phyloP scores from a whole-genome alignment of 2,113 vertebrate genomes.

The Lasiurus cinereus region DNA sequence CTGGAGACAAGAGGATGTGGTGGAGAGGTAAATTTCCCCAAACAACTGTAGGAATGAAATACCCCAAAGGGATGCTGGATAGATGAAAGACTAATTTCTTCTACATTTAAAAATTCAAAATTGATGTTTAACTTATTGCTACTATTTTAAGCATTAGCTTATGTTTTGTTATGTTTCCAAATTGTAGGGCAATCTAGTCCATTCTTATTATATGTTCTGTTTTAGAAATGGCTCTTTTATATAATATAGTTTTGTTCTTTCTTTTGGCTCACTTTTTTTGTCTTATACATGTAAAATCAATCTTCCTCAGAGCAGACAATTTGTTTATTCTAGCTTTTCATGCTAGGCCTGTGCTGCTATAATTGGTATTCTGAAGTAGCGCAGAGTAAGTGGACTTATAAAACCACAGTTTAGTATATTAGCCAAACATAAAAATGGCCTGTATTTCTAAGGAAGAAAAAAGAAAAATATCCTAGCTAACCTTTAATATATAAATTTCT shows the following conservation, averaged over 20 bases:
- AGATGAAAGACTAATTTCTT: background rate
- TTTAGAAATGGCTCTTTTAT: constrained; percentile 25
- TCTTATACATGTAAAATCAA: constrained; percentile 38
- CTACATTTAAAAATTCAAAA: background rate
- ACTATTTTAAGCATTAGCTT: background rate
- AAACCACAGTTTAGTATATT: background rate
- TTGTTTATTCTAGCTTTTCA: constrained; percentile 17
- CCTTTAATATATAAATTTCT: background rate
- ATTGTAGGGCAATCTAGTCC: background rate
- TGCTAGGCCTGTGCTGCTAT: background rate
- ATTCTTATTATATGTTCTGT: background rate
- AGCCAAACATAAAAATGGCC: background rate
- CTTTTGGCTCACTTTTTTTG: constrained; percentile 48
- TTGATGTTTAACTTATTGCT: background rate
- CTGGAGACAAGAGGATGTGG: rapidly evolving
- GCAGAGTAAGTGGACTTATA: background rate
- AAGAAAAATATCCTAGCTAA: background rate
- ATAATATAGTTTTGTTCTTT: background rate
- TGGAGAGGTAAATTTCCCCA: background rate
- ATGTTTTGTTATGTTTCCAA: constrained; percentile 36
- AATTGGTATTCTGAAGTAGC: constrained; percentile 36
- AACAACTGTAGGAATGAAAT: background rate
- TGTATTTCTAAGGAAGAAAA: background rate
- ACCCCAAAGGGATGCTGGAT: background rate
- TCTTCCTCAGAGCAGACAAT: constrained; percentile 23